These are phyloP conservation scores for Merodon equestris DNA, from an alignment of 2,888 invertebrate species.

Conservation along the genomic window DNA sequence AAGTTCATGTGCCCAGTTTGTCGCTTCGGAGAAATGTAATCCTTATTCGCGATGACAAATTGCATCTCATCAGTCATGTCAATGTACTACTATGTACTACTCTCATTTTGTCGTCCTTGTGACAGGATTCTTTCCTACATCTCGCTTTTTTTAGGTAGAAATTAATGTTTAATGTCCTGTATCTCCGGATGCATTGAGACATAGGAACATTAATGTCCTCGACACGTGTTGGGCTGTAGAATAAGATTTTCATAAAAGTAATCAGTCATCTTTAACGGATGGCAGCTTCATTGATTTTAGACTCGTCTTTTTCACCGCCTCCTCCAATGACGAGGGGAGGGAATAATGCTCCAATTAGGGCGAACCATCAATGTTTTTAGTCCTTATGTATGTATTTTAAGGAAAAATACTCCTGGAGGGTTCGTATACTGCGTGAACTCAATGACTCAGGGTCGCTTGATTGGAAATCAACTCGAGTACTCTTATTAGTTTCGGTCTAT, in stretches of 20 bases:
- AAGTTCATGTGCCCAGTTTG: too few relatives aligned
- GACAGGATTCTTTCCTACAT: slow-evolving; percentile 1
- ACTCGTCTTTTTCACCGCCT: background rate
- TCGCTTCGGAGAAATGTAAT: background rate
- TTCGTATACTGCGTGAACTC: background rate
- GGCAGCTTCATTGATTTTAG: slow-evolving; percentile 13
- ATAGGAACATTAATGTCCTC: slow-evolving; percentile 25
- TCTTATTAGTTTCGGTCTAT: slow-evolving; percentile 27
- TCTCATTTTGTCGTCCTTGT: background rate
- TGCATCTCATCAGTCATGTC: slow-evolving; percentile 33
- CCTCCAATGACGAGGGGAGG: background rate
- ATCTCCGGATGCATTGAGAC: background rate
- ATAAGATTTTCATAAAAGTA: slow-evolving; percentile 17
- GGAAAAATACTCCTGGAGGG: background rate
- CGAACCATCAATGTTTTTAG: slow-evolving; percentile 15
- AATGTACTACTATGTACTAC: background rate
- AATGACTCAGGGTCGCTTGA: slow-evolving; percentile 16
- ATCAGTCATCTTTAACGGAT: slow-evolving; percentile 40
- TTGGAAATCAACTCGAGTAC: slow-evolving; percentile 24
- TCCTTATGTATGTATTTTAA: slow-evolving; percentile 8
- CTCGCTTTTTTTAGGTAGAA: slow-evolving; percentile 11
- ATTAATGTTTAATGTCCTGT: slow-evolving; percentile 41
- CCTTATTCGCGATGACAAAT: slow-evolving; percentile 50
- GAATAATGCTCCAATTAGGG: background rate
- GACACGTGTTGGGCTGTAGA: slow-evolving; percentile 35